Evolutionary conservation across 2,113 vertebrate genomes (phyloP), one percentile per base, ranked within the genome.

Genomic region (Dissostichus mawsoni): DNA sequence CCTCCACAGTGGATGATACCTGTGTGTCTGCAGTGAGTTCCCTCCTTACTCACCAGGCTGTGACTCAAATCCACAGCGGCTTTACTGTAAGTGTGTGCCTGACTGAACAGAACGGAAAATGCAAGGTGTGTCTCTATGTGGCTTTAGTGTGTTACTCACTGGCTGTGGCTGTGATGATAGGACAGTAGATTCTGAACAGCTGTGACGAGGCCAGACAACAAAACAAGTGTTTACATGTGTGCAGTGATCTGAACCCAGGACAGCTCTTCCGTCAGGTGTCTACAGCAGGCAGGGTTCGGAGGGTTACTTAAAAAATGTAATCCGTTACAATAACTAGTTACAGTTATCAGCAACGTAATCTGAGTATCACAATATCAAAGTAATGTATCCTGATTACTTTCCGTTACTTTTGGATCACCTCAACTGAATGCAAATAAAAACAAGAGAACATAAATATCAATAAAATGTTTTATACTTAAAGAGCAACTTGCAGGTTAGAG

Each of bases 101-200:
- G 14, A 17, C 3, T 63, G 13, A 9, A 65, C 45, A 50, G 20
- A 20, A 70, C 69, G 45, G 63, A n/a, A 73, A 72, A 69, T 25
- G 1, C 1, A 14, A 80, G 74, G 62, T 16, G n/a, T 64, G 67
- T 62, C 52, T 14, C 25, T 14, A 13, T 79, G 56, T n/a, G 18
- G 52, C 45, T 8, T 23, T 8, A 17, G 65, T 69, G 5, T 29
- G 57, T 89, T 83, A 89, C 69, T 87, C 85, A 86, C 61, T 9
- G 51, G 17, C 20, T 61, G 67, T 8, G 44, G 47, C 44, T 56
- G 3, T n/a, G 16, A 25, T 45, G 63, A 2, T 53, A 70, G 12
- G 17, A 23, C 29, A 23, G 77, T 9, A 64, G 47, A 47, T 66
- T 45, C 47, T 51, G 63, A 83, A 63, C 84, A 89, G 77, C 87